Evolutionary conservation across 1,140 invertebrate genomes (phyloP).

Genomic region (Solen grandis): DNA sequence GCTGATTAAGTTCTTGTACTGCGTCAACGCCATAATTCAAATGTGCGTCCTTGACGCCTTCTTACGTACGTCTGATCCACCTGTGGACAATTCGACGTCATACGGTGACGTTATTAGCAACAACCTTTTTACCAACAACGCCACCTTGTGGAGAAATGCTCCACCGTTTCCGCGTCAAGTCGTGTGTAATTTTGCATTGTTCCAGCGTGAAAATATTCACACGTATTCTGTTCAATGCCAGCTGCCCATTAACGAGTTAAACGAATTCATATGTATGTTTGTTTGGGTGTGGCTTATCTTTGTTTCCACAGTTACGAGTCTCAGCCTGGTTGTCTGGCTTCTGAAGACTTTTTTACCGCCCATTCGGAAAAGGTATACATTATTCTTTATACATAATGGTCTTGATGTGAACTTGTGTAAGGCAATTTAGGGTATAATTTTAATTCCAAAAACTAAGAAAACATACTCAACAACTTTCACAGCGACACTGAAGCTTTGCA

Average conservation of each 20-base stretch:
- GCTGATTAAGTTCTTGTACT: constrained; percentile 19
- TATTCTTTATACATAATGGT: too few relatives aligned
- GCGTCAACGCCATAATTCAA: constrained; percentile 10
- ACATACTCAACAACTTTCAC: too few relatives aligned
- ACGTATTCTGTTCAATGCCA: neutral
- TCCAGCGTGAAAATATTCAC: neutral
- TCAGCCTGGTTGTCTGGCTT: constrained; percentile 22
- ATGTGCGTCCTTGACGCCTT: neutral
- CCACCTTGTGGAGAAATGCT: constrained; percentile 20
- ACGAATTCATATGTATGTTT: constrained; percentile 26
- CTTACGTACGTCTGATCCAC: neutral
- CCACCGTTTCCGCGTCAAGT: constrained; percentile 10
- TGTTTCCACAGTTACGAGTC: constrained; percentile 33
- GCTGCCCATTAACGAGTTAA: constrained; percentile 1
- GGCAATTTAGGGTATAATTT: too few relatives aligned
- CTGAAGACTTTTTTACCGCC: constrained; percentile 23
- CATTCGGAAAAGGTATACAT: constrained; percentile 22
- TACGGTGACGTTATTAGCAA: constrained; percentile 11
- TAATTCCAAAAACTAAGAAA: too few relatives aligned
- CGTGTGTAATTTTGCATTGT: neutral
- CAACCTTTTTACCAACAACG: constrained; percentile 31
- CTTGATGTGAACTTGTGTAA: too few relatives aligned
- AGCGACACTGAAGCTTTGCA: too few relatives aligned
- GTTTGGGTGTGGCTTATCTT: constrained; percentile 51
- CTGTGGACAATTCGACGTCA: neutral